Conservation (phyloP, 2,113 vertebrate genomes). For the Tragelaphus scriptus region DNA sequence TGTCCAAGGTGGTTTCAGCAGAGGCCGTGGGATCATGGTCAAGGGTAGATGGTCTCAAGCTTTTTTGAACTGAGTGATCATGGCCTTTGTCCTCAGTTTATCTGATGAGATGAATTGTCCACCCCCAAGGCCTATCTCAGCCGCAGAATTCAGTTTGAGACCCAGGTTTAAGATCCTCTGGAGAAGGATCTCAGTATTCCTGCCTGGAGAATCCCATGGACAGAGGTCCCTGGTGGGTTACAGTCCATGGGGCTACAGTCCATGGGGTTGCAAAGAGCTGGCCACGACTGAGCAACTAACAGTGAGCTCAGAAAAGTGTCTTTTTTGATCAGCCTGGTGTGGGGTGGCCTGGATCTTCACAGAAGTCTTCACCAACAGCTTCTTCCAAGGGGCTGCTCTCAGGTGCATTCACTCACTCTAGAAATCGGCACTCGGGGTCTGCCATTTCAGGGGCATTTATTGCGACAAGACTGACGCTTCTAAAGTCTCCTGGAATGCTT, state of each 20-base stretch:
- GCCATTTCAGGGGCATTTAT: neutral
- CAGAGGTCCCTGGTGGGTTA: neutral
- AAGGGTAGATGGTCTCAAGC: neutral
- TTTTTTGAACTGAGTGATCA: neutral
- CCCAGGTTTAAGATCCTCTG: neutral
- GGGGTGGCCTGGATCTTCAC: no score
- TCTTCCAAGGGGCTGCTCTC: neutral
- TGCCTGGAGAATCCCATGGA: neutral
- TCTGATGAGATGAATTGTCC: no score
- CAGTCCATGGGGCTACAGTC: neutral
- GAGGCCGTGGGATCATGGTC: neutral
- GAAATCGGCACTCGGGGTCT: neutral
- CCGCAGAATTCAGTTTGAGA: neutral
- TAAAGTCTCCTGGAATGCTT: neutral
- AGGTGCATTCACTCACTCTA: rapidly evolving
- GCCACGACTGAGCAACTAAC: neutral
- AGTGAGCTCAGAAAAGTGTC: neutral
- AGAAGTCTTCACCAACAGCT: neutral
- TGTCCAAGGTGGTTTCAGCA: rapidly evolving
- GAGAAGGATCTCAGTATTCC: neutral
- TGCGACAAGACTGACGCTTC: neutral
- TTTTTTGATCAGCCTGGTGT: rapidly evolving
- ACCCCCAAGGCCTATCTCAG: neutral
- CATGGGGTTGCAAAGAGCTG: neutral
- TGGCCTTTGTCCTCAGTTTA: neutral